Evolutionary conservation across 2,797 vertebrate genomes (phyloP), one percentile per base, ranked within the genome.

Genomic region (Hyperoplus immaculatus): DNA sequence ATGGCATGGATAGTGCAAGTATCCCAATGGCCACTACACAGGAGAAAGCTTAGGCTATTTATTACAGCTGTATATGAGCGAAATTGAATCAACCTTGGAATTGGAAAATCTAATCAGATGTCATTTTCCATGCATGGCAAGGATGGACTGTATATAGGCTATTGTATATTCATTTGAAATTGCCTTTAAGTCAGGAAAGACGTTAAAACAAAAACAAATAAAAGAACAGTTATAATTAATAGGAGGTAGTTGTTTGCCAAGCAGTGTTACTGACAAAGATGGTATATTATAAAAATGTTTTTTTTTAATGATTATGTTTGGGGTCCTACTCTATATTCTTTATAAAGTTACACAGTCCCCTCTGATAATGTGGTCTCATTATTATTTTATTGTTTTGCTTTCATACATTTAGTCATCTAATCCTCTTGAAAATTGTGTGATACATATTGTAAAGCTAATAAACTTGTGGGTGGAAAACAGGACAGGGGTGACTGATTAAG

Each of bases 21-120:
- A 54, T 82, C 41, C 72, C 74, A 0, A 38, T 92, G 77, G 41
- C 5, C 12, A 1, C 50, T 51, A 53, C 3, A 16, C 4, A 45
- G 15, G 12, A 9, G 4, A 0, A 47, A 8, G 8, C 9, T 29
- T 75, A 77, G 43, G 12, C 50, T 62, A 18, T 56, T 60, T 55
- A 61, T 43, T 36, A 43, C 14, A 38, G 6, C n/a, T 74, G 21
- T 11, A 49, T 18, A 18, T 29, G 29, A 6, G 6, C 45, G 11
- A 13, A 4, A 55, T 53, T 13, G 47, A 54, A 43, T 45, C 41
- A 67, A 10, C 4, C 4, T 9, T 1, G 38, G 10, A 41, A 55
- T 6, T 76, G 7, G 7, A 59, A 53, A n/a, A 69, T 9, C 11
- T n/a, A 8, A 38, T 14, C 21, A 57, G 3, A 7, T 50, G 8